Conservation (phyloP, 2,113 vertebrate species). For the Indicator maculatus region DNA sequence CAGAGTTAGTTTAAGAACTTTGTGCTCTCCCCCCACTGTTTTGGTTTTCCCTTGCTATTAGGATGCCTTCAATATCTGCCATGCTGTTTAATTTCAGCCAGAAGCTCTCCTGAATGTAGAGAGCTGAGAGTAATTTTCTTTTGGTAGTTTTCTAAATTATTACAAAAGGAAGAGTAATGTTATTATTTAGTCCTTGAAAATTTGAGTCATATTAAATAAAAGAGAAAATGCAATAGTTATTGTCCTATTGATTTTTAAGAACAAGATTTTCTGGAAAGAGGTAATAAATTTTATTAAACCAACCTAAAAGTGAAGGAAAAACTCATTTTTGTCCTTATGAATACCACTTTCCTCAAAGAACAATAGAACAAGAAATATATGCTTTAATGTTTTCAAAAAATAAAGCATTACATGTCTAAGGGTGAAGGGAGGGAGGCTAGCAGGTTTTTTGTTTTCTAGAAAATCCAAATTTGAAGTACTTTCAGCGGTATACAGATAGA, state of each 20-base stretch:
- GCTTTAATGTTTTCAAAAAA: not conserved
- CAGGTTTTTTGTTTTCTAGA: not conserved
- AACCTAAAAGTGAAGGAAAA: not conserved
- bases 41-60: not conserved
- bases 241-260: not conserved
- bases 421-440: not conserved
- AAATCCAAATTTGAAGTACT: not conserved
- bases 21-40: accelerated
- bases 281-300: not conserved
- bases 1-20: not conserved
- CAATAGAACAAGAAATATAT: not conserved
- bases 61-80: not conserved
- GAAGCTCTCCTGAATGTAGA: not conserved
- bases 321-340: not conserved
- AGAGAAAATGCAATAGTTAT: not conserved
- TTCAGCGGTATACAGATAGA: not conserved
- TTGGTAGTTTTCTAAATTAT: not conserved
- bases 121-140: not conserved
- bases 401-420: not conserved
- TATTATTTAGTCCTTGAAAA: not conserved
- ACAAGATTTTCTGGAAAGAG: not conserved
- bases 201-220: not conserved
- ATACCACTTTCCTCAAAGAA: not conserved
- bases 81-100: not conserved
- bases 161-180: not conserved